Evolutionary conservation across 2,113 vertebrate species (phyloP), one percentile per base, ranked within the genome.

Genomic region (Willisornis vidua): DNA sequence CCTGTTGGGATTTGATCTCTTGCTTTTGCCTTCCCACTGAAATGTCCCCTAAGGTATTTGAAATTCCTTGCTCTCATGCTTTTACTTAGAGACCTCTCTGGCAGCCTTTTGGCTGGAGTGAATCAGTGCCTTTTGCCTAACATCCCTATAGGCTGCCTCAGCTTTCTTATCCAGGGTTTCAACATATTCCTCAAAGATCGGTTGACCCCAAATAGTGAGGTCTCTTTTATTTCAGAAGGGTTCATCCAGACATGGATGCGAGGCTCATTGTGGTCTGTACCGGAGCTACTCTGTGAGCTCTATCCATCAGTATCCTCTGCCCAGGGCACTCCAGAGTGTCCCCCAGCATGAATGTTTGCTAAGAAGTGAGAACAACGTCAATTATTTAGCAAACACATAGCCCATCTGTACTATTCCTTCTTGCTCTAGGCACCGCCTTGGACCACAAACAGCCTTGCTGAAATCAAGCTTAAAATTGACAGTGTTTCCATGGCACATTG

Each of bases 381-480:
- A 55, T 66, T 91, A 79, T 83, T 82, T 76, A 66, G 54, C n/a
- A 85, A 72, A 61, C 31, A 75, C 41, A 79, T 12, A n/a, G 57
- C 37, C 65, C 73, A 85, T 63, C 52, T 76, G 54, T n/a, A 65
- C 5, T 4, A 52, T 57, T 89, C 28, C 25, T 89, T 89, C 65
- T 78, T 66, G n/a, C 75, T 84, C 43, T 77, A 61, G 39, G 43
- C 31, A 24, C 19, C 61, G 37, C 33, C 57, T 88, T 88, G 55
- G 59, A 59, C 24, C 23, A 54, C 0, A 0, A 89, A 37, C 22
- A 70, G 37, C 46, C 51, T 92, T 3, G 0, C 43, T 94, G 62
- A 84, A 73, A 94, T 93, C 28, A 63, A 31, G 65, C 85, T 95
- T 75, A 57, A 93, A 93, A 97, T 93, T 92, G 94, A 87, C 87